These are phyloP conservation scores for Callipepla squamata DNA, from an alignment of 2,113 vertebrate genomes.

Conservation along the genomic window DNA sequence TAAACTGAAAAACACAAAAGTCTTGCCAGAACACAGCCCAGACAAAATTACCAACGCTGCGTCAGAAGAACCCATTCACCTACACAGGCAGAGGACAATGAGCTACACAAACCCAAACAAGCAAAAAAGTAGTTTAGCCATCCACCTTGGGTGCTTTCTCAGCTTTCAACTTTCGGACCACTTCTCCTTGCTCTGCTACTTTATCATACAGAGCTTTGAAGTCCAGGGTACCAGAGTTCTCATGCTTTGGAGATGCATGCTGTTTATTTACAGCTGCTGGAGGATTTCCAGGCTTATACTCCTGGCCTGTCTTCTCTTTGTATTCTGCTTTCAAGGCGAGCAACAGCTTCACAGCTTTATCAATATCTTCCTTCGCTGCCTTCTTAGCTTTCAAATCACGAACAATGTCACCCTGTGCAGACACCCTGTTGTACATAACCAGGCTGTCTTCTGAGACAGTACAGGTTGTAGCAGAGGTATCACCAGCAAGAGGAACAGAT, in stretches of 20 bases:
- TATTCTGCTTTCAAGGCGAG: constrained; percentile 90
- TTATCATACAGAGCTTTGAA: constrained; percentile 72
- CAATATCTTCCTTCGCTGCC: constrained; percentile 90
- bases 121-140: neutral
- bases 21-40: neutral
- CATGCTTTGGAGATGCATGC: neutral
- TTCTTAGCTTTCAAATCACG: constrained; percentile 90
- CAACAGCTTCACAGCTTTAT: constrained; percentile 88
- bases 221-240: neutral
- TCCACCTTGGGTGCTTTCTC: constrained; percentile 79
- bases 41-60: neutral
- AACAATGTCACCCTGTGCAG: constrained; percentile 88
- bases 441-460: constrained; percentile 36
- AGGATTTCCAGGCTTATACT: constrained; percentile 88
- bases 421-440: constrained; percentile 81
- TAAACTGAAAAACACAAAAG: neutral
- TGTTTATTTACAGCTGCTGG: neutral
- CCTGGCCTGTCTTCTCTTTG: constrained; percentile 89
- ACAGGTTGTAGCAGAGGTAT: constrained; percentile 1
- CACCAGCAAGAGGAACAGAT: neutral
- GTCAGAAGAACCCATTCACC: neutral
- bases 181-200: constrained; percentile 74
- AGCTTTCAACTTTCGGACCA: constrained; percentile 85
- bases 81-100: neutral
- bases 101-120: neutral